Conservation (phyloP, 2,888 invertebrate genomes). For the Gisinianus flammeolus region DNA sequence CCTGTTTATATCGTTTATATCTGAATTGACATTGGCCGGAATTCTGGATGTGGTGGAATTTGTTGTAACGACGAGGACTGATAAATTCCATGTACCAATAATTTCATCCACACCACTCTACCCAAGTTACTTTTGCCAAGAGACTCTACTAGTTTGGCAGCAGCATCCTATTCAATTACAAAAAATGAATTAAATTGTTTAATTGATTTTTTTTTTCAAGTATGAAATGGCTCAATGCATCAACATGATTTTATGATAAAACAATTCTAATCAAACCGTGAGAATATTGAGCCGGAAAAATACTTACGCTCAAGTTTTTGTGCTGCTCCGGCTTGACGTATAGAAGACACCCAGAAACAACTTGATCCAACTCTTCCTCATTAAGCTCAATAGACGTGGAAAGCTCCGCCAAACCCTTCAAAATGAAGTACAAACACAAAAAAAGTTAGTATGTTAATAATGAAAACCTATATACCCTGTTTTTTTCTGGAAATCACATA, state of each 20-base stretch:
- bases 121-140: slow-evolving; percentile 41
- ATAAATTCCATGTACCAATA: slow-evolving; percentile 41
- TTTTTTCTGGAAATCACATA: not conserved
- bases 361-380: slow-evolving; percentile 53
- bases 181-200: slow-evolving; percentile 14
- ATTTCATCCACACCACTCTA: slow-evolving; percentile 53
- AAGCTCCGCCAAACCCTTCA: slow-evolving; percentile 50
- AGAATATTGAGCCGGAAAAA: too few relatives aligned
- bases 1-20: not conserved
- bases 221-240: too few relatives aligned
- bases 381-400: slow-evolving; percentile 50
- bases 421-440: not conserved
- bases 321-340: slow-evolving; percentile 54
- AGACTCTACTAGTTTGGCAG: slow-evolving; percentile 42
- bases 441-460: slow-evolving; percentile 3
- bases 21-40: not conserved
- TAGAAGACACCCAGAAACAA: slow-evolving; percentile 50
- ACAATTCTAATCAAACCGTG: too few relatives aligned
- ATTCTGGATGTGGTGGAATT: slow-evolving; percentile 2
- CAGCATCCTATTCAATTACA: slow-evolving; percentile 48
- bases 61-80: not conserved
- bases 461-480: not conserved
- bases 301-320: slow-evolving; percentile 52
- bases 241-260: too few relatives aligned
- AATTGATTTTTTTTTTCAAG: too few relatives aligned